A percentile compares a stretch with the other conserved stretches of the same genome.
phyloP scores from a whole-genome alignment of 1,140 invertebrate species.

The Euwallacea similis region DNA sequence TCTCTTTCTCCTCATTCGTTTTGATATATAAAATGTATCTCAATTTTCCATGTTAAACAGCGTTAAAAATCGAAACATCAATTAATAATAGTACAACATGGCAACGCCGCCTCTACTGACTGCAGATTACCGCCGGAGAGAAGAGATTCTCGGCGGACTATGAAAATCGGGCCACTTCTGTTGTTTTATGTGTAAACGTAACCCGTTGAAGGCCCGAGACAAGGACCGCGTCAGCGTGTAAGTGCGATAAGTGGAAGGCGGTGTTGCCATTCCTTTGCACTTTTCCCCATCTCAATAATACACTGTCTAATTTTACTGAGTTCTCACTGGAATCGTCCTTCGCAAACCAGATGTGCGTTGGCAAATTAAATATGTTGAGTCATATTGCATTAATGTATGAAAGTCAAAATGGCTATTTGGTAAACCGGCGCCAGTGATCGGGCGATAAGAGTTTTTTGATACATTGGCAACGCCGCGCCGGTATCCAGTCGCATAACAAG shows the following conservation, averaged over 20 bases:
- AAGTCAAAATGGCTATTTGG: too few relatives aligned
- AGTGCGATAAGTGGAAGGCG: constrained; percentile 31
- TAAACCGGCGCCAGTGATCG: background rate
- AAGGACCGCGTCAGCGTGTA: constrained; percentile 32
- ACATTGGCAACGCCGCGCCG: constrained; percentile 22
- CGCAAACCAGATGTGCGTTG: too few relatives aligned
- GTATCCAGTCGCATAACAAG: constrained; percentile 32
- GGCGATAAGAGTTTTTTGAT: background rate
- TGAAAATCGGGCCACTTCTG: constrained; percentile 42
- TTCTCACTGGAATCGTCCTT: too few relatives aligned
- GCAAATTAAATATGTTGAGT: too few relatives aligned
- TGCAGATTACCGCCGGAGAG: constrained; percentile 11
- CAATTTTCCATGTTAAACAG: too few relatives aligned
- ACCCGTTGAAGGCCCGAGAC: constrained; percentile 38
- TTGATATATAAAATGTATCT: too few relatives aligned
- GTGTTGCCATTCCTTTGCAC: constrained; percentile 8
- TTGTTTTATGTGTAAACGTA: constrained; percentile 39
- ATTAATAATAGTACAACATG: background rate
- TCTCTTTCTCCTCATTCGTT: too few relatives aligned
- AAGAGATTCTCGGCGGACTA: constrained; percentile 33
- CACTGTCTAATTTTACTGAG: background rate
- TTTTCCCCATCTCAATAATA: too few relatives aligned
- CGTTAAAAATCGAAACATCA: too few relatives aligned
- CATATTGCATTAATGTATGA: too few relatives aligned
- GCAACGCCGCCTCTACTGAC: constrained; percentile 11